Evolutionary conservation across 2,797 vertebrate species (phyloP), one percentile per base, ranked within the genome.

Genomic region (Ataeniobius toweri): DNA sequence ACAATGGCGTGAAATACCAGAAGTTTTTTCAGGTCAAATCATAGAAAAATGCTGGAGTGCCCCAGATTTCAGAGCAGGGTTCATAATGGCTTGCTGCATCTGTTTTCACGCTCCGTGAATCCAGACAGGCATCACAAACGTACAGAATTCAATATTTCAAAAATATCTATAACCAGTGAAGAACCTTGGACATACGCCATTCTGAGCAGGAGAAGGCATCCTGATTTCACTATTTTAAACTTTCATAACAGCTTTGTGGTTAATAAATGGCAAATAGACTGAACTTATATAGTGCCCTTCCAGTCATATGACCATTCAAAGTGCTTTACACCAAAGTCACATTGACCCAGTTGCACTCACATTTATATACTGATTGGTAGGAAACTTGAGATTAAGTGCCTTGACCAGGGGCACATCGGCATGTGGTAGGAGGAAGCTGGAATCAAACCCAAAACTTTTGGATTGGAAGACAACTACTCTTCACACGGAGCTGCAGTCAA

Each of bases 11-110:
- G 63, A 80, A 6, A 75, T 9, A 71, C 51, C 77, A 41, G 13
- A 50, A 46, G 36, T 0, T 53, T 41, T 41, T 61, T 51, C 31
- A 18, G 53, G 79, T 79, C 73, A 39, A 74, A 22, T 80, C n/a
- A 61, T 74, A 46, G 61, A 74, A 58, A 84, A 83, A 88, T 31
- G 74, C 61, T 28, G 10, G 10, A 28, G 61, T 74, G 85, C 12
- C 84, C 84, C 85, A 89, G 84, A 85, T 86, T 86, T 77, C 16
- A 75, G 6, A 58, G 41, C 12, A 44, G 51, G 31, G 75, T 39
- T 79, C 39, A 79, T 74, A 63, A 55, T 50, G 78, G 48, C 0
- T 85, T 1, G n/a, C 65, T 83, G 81, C 26, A 6, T 20, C 79
- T 61, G 75, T 69, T 75, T 88, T 83, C 82, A 81, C 0, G 83